Percentiles rank a stretch among this genome's conserved stretches.
Evolutionary conservation across 2,888 invertebrate species (phyloP).

Genomic region (Aphrophora alni): DNA sequence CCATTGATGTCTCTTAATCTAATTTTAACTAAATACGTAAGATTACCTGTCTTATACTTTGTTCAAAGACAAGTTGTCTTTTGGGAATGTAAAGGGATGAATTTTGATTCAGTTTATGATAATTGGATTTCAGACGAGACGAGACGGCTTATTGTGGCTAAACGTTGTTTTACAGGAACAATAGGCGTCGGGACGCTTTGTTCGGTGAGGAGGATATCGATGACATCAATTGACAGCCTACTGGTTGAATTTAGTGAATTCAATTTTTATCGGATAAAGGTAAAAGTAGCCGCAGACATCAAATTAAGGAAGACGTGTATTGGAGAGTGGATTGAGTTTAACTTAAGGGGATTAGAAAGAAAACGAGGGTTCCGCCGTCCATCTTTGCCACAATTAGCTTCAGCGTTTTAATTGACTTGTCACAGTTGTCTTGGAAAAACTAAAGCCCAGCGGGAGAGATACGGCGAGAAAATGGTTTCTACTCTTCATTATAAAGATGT

Average conservation of each 20-base stretch:
- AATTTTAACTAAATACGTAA: not conserved
- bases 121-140: not conserved
- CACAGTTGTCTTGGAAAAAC: not conserved
- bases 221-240: not conserved
- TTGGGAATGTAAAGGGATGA: not conserved
- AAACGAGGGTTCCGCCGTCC: not conserved
- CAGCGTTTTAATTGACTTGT: not conserved
- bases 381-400: not conserved
- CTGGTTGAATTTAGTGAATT: not conserved
- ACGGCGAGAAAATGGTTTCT: not conserved
- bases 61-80: not conserved
- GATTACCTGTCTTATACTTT: not conserved
- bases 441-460: not conserved
- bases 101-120: not conserved
- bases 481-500: too few species aligned
- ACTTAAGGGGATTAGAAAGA: not conserved
- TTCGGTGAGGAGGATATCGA: not conserved
- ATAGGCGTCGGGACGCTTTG: not conserved
- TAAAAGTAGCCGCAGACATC: not conserved
- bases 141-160: not conserved
- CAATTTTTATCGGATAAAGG: not conserved
- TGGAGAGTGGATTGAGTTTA: not conserved
- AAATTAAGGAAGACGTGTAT: not conserved
- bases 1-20: not conserved
- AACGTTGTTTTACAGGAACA: not conserved